Conservation (phyloP, 64 coral and sea anemone genomes). For the Hydrozoanthus tunicans region DNA sequence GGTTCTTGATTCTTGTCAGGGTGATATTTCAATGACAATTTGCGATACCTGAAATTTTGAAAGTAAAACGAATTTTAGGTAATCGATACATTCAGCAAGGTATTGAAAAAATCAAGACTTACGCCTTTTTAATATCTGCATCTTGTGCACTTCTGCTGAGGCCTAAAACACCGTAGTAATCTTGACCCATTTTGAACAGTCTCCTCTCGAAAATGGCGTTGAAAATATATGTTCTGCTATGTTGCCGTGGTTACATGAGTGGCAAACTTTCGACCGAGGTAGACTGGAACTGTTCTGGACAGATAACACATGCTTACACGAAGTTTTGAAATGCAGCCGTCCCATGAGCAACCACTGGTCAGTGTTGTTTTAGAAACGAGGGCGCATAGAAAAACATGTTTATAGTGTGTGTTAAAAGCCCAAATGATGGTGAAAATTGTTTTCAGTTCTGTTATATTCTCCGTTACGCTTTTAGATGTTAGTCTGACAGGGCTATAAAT, state of each 20-base stretch:
- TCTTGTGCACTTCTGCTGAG: constrained; percentile 77
- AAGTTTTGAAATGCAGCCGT: background rate
- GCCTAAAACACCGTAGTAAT: constrained; percentile 99
- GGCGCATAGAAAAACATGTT: constrained; percentile 1
- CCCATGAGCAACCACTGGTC: background rate
- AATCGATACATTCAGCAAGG: background rate
- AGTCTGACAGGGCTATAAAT: background rate
- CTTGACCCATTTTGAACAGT: constrained; percentile 88
- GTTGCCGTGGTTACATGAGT: constrained; percentile 71
- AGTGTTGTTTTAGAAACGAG: background rate
- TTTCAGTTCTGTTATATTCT: background rate
- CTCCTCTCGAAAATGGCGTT: constrained; percentile 71
- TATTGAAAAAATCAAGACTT: constrained; percentile 45
- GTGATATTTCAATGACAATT: constrained; percentile 97
- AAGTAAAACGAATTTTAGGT: constrained; percentile 12
- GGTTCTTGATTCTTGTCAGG: constrained; percentile 96
- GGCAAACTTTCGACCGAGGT: background rate
- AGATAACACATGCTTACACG: background rate
- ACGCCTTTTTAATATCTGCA: constrained; percentile 98
- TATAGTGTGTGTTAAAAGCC: background rate
- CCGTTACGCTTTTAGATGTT: background rate
- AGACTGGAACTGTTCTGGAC: constrained; percentile 18
- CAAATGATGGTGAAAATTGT: background rate
- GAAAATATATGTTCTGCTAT: background rate
- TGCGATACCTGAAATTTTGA: constrained; percentile 83